These are phyloP conservation scores for Datnioides undecimradiatus DNA, from an alignment of 2,113 vertebrate species.

Conservation along the genomic window DNA sequence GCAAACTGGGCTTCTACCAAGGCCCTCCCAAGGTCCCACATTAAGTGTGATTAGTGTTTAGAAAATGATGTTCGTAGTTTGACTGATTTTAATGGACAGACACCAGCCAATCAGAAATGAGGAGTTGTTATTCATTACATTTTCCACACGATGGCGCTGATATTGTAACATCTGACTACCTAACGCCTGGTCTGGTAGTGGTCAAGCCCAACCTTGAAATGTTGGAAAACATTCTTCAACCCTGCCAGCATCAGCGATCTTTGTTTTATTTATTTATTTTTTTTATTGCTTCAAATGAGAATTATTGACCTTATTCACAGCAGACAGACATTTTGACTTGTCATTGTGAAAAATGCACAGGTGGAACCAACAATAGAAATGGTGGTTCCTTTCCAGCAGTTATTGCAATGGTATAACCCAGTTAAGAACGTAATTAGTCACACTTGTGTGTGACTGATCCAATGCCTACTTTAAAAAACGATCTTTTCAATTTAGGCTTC, in stretches of 20 bases:
- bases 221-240: not conserved
- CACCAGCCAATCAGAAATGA: not conserved
- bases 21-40: not conserved
- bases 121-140: not conserved
- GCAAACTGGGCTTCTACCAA: not conserved
- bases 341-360: not conserved
- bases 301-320: not conserved
- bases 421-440: not conserved
- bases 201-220: too few relatives aligned
- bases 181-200: not conserved
- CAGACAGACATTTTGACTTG: not conserved
- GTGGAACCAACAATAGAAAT: not conserved
- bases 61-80: not conserved
- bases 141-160: conserved; percentile 43
- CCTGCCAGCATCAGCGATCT: too few relatives aligned
- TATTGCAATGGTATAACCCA: not conserved
- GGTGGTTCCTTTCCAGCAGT: not conserved
- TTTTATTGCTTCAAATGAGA: not conserved
- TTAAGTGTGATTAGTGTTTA: too few relatives aligned
- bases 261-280: too few relatives aligned
- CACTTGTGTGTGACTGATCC: not conserved
- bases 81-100: not conserved
- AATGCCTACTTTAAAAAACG: not conserved
- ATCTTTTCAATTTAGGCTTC: not conserved
- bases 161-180: not conserved